These are phyloP conservation scores for Oncopodura yosiiana DNA, from an alignment of 1,140 invertebrate species.

Conservation along the genomic window DNA sequence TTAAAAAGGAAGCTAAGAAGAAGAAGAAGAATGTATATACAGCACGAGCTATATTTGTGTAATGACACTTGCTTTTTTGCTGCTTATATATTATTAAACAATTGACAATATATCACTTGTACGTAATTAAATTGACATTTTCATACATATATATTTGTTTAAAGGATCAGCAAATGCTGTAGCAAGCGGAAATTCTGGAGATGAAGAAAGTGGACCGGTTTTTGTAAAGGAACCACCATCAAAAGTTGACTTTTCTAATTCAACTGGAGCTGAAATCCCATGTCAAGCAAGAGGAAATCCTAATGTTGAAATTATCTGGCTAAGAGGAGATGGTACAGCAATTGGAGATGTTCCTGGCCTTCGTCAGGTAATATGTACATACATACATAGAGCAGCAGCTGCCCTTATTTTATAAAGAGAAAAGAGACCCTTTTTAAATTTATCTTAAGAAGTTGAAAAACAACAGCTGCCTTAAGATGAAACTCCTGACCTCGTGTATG, in stretches of 20 bases:
- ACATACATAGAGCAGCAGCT: too few relatives aligned
- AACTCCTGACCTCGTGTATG: neutral
- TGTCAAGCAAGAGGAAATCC: slow-evolving; percentile 84
- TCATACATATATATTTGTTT: slow-evolving; percentile 26
- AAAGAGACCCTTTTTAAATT: too few relatives aligned
- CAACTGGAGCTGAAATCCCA: slow-evolving; percentile 81
- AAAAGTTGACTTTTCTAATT: slow-evolving; percentile 85
- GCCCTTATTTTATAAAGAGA: neutral
- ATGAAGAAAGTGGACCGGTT: slow-evolving; percentile 56
- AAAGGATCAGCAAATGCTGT: slow-evolving; percentile 52
- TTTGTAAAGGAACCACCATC: slow-evolving; percentile 85
- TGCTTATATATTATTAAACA: too few relatives aligned
- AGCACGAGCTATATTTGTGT: too few relatives aligned
- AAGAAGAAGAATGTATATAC: too few relatives aligned
- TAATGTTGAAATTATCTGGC: slow-evolving; percentile 84
- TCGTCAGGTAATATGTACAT: slow-evolving; percentile 54
- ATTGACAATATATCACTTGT: too few relatives aligned
- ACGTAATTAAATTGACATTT: too few relatives aligned
- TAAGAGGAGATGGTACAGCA: slow-evolving; percentile 72
- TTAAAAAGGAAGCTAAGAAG: too few relatives aligned
- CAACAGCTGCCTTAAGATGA: too few relatives aligned
- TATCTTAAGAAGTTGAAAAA: too few relatives aligned
- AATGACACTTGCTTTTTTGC: too few relatives aligned
- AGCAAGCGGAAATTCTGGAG: slow-evolving; percentile 45
- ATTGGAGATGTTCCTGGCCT: slow-evolving; percentile 80